Conservation (phyloP, 2,888 invertebrate species). For the Drosophila meridionalis region DNA sequence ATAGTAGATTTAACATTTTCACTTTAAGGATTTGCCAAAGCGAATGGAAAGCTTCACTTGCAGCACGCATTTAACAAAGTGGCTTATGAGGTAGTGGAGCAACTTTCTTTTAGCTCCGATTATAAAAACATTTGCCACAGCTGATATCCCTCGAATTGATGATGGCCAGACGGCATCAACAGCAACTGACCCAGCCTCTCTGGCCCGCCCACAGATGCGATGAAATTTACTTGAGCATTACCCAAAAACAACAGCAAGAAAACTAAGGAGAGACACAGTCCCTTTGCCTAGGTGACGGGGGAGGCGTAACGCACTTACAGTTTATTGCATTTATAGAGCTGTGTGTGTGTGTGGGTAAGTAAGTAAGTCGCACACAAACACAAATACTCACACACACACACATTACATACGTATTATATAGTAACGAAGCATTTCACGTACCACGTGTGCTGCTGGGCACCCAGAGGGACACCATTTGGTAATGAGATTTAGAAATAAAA, state of each 20-base stretch:
- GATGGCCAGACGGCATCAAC: conserved; percentile 36
- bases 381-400: conserved; percentile 23
- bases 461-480: conserved; percentile 79
- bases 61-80: conserved; percentile 26
- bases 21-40: conserved; percentile 6
- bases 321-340: conserved; percentile 73
- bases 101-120: conserved; percentile 47
- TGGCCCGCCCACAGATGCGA: conserved; percentile 7
- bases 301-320: conserved; percentile 71
- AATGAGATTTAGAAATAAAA: conserved; percentile 80
- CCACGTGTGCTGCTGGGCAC: conserved; percentile 46
- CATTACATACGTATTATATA: conserved; percentile 4
- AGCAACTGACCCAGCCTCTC: conserved; percentile 2
- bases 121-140: conserved; percentile 77
- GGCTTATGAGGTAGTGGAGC: conserved; percentile 37
- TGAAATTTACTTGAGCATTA: conserved; percentile 25
- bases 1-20: conserved; percentile 3
- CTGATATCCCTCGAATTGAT: conserved; percentile 69
- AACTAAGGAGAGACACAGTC: not conserved
- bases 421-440: conserved; percentile 28
- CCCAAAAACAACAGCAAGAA: conserved; percentile 38
- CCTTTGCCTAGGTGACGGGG: not conserved
- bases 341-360: conserved; percentile 39
- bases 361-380: conserved; percentile 35
- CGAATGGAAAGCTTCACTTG: conserved; percentile 3